Base-by-base conservation (phyloP, 2,888 invertebrate genomes). In the Lucinisca nassula region DNA sequence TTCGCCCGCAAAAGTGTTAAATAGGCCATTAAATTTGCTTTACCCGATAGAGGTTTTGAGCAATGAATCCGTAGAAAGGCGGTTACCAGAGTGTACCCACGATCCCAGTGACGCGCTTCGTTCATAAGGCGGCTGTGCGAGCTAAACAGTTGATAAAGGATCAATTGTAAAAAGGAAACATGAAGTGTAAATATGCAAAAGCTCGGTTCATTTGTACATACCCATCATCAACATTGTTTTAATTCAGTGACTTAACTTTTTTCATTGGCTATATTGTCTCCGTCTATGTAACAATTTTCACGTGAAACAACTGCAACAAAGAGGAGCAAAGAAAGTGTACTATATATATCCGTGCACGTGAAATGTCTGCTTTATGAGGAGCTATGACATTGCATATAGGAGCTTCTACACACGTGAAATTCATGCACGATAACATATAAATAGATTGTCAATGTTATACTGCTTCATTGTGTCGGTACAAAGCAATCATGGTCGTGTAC, bases 1-100 rank as follows among this genome's bases (percentile, higher is more conserved):
- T 21, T 38, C 61, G 30, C 38, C 79, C 0, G 67, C 51, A 10
- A 51, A 51, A 27, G 37, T 67, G 4, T 21, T 79, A 17, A 70
- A 70, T 27, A 24, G 80, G 30, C 84, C 84, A 30, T n/a, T 80
- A 37, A 75, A 82, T 40, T 21, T 82, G n/a, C 75, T 82, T 35
- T 75, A 67, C 35, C 79, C 75, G 17, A 40, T 79, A 4, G 67
- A 79, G 32, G 49, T 61, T 0, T 84, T 45, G 21, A 70, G 6
- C 30, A 27, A n/a, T 8, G 55, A 17, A 21, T n/a, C 21, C 8
- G 21, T 4, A 55, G n/a, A n/a, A n/a, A n/a, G n/a, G n/a, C n/a
- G n/a, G n/a, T n/a, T n/a, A n/a, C n/a, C n/a, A n/a, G n/a, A n/a
- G n/a, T n/a, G n/a, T n/a, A n/a, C n/a, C n/a, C 55, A 4, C 55